Evolutionary conservation across 2,888 invertebrate genomes (phyloP).

Genomic region (Panorpa germanica): DNA sequence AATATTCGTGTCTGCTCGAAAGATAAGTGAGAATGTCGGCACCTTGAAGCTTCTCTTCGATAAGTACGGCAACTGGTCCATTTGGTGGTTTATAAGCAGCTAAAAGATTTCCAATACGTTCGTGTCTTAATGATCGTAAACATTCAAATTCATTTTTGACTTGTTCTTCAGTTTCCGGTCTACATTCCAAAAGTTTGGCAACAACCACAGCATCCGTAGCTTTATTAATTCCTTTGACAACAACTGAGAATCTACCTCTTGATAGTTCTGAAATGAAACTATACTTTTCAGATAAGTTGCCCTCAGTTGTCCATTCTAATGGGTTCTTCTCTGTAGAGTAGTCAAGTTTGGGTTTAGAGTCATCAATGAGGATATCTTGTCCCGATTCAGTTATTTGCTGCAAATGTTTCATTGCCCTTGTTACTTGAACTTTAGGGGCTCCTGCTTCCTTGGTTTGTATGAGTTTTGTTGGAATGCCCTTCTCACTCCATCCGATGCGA

Average conservation of each 20-base stretch:
- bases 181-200: slow-evolving; percentile 61
- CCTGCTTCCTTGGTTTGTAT: slow-evolving; percentile 49
- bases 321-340: slow-evolving; percentile 58
- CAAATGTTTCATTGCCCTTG: slow-evolving; percentile 65
- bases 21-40: slow-evolving; percentile 81
- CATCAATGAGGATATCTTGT: slow-evolving; percentile 44
- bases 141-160: slow-evolving; percentile 71
- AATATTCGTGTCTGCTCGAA: slow-evolving; percentile 74
- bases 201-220: slow-evolving; percentile 56
- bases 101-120: slow-evolving; percentile 60
- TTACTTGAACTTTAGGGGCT: slow-evolving; percentile 54
- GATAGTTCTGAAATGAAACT: slow-evolving; percentile 72
- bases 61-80: slow-evolving; percentile 45
- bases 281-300: slow-evolving; percentile 53
- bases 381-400: slow-evolving; percentile 76
- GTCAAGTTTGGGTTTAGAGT: slow-evolving; percentile 42
- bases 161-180: slow-evolving; percentile 40
- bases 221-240: slow-evolving; percentile 66
- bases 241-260: slow-evolving; percentile 72
- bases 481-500: slow-evolving; percentile 84
- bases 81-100: slow-evolving; percentile 53
- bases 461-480: slow-evolving; percentile 63
- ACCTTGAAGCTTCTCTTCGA: slow-evolving; percentile 74
- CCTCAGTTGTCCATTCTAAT: slow-evolving; percentile 48
- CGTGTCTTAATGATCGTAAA: slow-evolving; percentile 65